Base-by-base conservation (phyloP, 2,888 invertebrate genomes). In the Drosophila nr. perissopoda region DNA sequence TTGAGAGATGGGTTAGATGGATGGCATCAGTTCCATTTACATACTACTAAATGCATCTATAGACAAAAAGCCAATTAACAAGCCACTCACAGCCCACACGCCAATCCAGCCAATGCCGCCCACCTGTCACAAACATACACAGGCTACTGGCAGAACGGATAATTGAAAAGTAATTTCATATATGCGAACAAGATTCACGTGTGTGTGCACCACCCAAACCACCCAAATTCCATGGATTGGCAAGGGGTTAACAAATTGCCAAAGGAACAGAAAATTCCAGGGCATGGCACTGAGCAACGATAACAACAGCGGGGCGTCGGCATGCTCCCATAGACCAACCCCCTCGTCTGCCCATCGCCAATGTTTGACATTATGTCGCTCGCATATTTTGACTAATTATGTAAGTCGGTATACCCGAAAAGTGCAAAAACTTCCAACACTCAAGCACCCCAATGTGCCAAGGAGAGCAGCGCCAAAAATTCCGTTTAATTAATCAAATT, bases 111-210 rank as follows among this genome's bases (percentile, higher is more conserved):
- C 16, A 11, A 49, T 27, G 45, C 11, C 59, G 42, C 59, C 61
- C 73, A 72, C 77, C 71, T 87, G 84, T 84, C 84, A 87, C 60
- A 56, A 70, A 60, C 84, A 84, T 59, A 36, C 87, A 87, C 73
- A 70, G 86, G 77, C 81, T 8, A 45, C 81, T 85, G 69, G 72
- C 75, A 59, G 64, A 74, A 68, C 34, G 74, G 73, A 83, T 91
- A 90, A 91, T 91, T 91, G 85, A 87, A 91, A 91, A 89, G 90
- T 89, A 87, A 85, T 91, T 87, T 78, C 80, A 89, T 82, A 83
- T 83, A 78, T 72, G 62, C 51, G 33, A 51, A 36, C 64, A 49
- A 45, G 40, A 60, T 58, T 21, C 67, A 68, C 71, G 65, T 78
- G 73, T 73, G 62, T 66, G 16, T 49, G 21, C 2, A 11, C 13